phyloP scores from a whole-genome alignment of 1,140 invertebrate genomes.

The Pectinophora gossypiella region DNA sequence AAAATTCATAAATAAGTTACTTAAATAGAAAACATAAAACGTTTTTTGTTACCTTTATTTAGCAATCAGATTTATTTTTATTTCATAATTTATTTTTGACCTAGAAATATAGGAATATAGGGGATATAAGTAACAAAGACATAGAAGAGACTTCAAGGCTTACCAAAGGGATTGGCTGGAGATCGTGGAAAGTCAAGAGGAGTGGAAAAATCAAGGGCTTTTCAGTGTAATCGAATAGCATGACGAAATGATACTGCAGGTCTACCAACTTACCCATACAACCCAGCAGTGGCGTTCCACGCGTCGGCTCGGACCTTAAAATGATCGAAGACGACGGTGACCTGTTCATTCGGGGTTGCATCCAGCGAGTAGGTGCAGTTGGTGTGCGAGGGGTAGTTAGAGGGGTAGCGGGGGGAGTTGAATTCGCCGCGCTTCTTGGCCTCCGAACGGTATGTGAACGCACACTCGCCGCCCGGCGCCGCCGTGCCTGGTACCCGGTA shows the following conservation, averaged over 20 bases:
- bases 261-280: conserved; percentile 76
- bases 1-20: too few relatives aligned
- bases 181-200: too few relatives aligned
- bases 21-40: too few relatives aligned
- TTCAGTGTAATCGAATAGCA: neutral
- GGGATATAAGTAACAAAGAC: too few relatives aligned
- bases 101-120: too few relatives aligned
- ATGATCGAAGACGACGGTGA: conserved; percentile 93
- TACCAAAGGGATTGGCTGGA: too few relatives aligned
- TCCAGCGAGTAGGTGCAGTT: conserved; percentile 95
- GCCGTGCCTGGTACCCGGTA: conserved; percentile 96
- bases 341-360: conserved; percentile 91
- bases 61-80: too few relatives aligned
- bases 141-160: too few relatives aligned
- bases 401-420: conserved; percentile 96
- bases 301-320: conserved; percentile 85
- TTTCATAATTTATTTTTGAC: too few relatives aligned
- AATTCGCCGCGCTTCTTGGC: conserved; percentile 92
- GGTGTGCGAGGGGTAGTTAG: conserved; percentile 94
- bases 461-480: conserved; percentile 91
- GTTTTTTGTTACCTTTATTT: too few relatives aligned
- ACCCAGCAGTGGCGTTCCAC: conserved; percentile 77
- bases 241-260: neutral
- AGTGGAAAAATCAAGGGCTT: too few relatives aligned
- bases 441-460: conserved; percentile 92